A percentile compares a stretch with the other conserved stretches of the same genome.
Conservation (phyloP, 2,888 invertebrate genomes). For the Cephus runcator region DNA sequence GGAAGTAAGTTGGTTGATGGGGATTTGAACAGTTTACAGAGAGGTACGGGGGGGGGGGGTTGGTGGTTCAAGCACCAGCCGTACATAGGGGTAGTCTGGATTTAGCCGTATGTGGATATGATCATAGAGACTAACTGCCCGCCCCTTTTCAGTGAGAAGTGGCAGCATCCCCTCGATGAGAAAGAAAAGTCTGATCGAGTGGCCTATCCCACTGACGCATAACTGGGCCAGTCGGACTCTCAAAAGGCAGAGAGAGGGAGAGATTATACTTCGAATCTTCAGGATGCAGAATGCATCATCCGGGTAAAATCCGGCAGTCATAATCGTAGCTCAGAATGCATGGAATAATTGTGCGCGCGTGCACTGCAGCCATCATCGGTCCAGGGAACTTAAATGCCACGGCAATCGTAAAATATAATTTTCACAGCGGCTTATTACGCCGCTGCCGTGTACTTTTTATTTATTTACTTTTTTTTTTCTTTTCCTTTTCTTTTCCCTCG, state of each 20-base stretch:
- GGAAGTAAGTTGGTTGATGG: background rate
- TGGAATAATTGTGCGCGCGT: constrained; percentile 51
- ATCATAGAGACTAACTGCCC: background rate
- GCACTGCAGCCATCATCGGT: constrained; percentile 27
- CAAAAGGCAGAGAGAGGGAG: background rate
- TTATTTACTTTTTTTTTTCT: constrained; percentile 2
- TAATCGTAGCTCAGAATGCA: constrained; percentile 51
- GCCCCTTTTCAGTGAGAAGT: background rate
- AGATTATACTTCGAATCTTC: background rate
- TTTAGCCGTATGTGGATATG: background rate
- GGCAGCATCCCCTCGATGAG: background rate
- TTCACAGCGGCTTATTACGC: constrained; percentile 39
- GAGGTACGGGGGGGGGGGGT: background rate
- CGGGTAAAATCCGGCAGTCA: constrained; percentile 26
- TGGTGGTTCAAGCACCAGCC: background rate
- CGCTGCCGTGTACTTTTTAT: constrained; percentile 12
- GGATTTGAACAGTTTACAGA: background rate
- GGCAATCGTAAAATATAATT: constrained; percentile 52
- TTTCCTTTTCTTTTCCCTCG: constrained; percentile 23
- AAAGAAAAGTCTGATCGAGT: background rate
- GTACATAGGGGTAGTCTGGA: background rate
- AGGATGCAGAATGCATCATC: background rate
- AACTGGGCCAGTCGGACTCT: background rate
- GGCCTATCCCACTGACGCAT: background rate
- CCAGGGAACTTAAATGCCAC: constrained; percentile 2